These are phyloP conservation scores for Corythornis madagascariensis DNA, from an alignment of 2,113 vertebrate species.

Conservation along the genomic window DNA sequence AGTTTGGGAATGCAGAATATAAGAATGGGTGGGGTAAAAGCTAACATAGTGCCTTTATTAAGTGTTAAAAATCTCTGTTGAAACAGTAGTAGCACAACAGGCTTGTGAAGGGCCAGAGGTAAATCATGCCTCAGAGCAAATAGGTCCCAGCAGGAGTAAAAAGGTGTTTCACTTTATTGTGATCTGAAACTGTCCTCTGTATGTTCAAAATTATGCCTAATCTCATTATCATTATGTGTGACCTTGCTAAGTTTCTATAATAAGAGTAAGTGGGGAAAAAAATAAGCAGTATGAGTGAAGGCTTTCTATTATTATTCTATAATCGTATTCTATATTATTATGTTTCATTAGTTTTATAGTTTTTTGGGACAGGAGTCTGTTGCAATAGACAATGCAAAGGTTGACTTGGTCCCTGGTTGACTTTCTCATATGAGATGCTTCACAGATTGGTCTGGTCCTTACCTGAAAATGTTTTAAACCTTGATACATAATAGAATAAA, in stretches of 20 bases:
- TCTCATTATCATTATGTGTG: not conserved
- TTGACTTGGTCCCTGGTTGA: not conserved
- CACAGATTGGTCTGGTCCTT: not conserved
- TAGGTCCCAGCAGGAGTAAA: not conserved
- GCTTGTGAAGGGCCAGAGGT: conserved; percentile 26
- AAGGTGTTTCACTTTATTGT: not conserved
- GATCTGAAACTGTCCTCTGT: not conserved
- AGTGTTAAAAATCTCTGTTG: conserved; percentile 43
- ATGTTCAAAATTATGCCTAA: not conserved
- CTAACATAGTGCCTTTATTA: conserved; percentile 32
- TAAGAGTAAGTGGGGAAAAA: not conserved
- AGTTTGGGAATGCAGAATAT: conserved; percentile 47
- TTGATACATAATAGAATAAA: not conserved
- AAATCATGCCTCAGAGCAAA: conserved; percentile 35
- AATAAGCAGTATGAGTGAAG: not conserved
- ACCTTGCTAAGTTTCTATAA: not conserved
- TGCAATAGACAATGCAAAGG: not conserved
- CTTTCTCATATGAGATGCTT: not conserved
- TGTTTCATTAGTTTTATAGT: not conserved
- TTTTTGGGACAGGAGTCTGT: not conserved
- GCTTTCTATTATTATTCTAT: not conserved
- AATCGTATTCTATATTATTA: not conserved
- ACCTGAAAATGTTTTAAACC: not conserved
- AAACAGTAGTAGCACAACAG: conserved; percentile 54
- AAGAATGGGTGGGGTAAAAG: conserved; percentile 51